phyloP scores from a whole-genome alignment of 2,113 vertebrate species.

The Formicarius rufipectus region DNA sequence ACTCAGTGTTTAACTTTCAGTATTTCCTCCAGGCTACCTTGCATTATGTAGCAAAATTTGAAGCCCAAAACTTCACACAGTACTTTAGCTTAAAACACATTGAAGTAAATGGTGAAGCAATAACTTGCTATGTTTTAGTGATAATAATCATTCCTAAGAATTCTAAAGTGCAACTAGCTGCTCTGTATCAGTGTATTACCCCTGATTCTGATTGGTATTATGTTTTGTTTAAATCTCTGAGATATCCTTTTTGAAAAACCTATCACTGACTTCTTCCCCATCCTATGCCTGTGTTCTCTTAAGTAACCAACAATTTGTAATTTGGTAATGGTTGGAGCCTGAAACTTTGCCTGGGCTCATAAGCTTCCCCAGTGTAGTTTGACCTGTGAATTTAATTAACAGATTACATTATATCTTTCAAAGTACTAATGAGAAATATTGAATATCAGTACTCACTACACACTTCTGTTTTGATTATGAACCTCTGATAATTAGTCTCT shows the following conservation, averaged over 20 bases:
- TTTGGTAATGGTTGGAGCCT: neutral
- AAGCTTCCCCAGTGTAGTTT: neutral
- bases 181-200: neutral
- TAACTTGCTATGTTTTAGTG: neutral
- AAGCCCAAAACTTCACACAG: neutral
- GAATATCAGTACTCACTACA: neutral
- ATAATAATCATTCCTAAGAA: neutral
- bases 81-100: neutral
- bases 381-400: neutral
- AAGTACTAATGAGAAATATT: neutral
- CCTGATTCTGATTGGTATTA: neutral
- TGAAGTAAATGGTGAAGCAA: neutral
- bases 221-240: neutral
- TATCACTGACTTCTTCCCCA: neutral
- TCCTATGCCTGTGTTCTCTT: neutral
- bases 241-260: neutral
- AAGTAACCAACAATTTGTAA: neutral
- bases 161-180: neutral
- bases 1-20: neutral
- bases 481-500: neutral
- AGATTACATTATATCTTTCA: neutral
- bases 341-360: neutral
- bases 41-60: neutral
- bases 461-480: neutral
- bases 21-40: neutral